phyloP scores from a whole-genome alignment of 2,113 vertebrate species.

The Lepisosteus oculatus region DNA sequence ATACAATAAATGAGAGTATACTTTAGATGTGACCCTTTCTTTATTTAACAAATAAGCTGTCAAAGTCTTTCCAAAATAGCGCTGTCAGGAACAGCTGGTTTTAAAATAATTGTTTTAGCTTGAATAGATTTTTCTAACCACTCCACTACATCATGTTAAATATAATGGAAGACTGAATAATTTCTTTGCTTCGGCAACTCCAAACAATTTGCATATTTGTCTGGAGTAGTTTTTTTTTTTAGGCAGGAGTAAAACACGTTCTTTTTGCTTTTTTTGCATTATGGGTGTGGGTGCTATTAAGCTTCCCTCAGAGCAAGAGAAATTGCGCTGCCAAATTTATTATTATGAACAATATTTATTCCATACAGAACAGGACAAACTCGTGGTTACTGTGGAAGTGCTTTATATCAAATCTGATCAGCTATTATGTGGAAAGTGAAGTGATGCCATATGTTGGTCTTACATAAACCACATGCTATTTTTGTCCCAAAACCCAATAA shows the following conservation, averaged over 20 bases:
- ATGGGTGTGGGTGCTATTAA: constrained; percentile 14
- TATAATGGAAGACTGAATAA: constrained; percentile 16
- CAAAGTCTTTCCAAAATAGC: constrained; percentile 27
- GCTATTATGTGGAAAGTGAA: constrained; percentile 22
- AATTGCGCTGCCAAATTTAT: constrained; percentile 25
- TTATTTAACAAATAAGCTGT: constrained; percentile 43
- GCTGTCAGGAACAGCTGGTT: constrained; percentile 38
- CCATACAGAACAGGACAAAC: constrained; percentile 14
- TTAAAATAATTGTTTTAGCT: constrained; percentile 42
- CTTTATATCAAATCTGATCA: constrained; percentile 28
- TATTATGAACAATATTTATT: constrained; percentile 27
- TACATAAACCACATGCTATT: constrained; percentile 38
- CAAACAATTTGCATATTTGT: constrained; percentile 25
- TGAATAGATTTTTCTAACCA: constrained; percentile 24
- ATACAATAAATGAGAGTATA: constrained; percentile 29
- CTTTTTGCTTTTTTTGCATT: constrained; percentile 16
- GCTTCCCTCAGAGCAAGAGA: constrained; percentile 27
- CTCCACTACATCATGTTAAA: constrained; percentile 26
- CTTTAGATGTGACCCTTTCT: constrained; percentile 24
- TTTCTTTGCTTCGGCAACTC: constrained; percentile 29
- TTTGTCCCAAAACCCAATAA: constrained; percentile 43
- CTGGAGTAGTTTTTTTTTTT: constrained; percentile 25
- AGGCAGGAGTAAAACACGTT: neutral
- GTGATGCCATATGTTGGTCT: constrained; percentile 30
- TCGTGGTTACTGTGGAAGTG: constrained; percentile 24